These are phyloP conservation scores for Platanista minor DNA, from an alignment of 2,113 vertebrate genomes.

Conservation along the genomic window DNA sequence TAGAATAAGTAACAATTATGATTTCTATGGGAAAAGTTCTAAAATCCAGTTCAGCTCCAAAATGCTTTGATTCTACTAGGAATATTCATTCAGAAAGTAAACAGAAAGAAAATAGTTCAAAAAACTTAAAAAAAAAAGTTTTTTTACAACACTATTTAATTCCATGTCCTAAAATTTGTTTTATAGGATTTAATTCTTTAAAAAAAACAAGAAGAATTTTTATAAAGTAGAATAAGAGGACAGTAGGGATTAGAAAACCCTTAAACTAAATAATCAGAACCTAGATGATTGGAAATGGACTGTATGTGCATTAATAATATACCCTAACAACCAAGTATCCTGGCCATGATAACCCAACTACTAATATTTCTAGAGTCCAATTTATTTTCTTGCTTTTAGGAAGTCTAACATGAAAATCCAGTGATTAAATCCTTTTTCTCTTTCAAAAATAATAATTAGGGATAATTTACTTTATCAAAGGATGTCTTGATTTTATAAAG, in stretches of 20 bases:
- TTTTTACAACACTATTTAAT: background rate
- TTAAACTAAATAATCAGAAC: background rate
- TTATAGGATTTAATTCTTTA: background rate
- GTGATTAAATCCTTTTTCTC: background rate
- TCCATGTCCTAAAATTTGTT: background rate
- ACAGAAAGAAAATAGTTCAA: constrained; percentile 16
- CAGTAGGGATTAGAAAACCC: background rate
- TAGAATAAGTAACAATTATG: background rate
- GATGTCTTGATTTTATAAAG: background rate
- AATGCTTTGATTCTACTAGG: background rate
- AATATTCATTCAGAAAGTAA: constrained; percentile 23
- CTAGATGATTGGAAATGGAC: background rate
- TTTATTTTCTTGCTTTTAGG: background rate
- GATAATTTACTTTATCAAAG: background rate
- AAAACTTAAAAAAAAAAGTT: background rate
- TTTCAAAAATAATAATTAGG: constrained; percentile 3
- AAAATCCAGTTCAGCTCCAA: background rate
- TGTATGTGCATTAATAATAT: background rate
- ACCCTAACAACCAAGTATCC: background rate
- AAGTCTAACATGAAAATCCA: background rate
- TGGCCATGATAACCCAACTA: background rate
- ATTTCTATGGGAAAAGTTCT: background rate
- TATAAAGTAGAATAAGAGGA: background rate
- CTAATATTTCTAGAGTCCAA: background rate
- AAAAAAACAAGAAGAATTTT: background rate